Evolutionary conservation across 2,797 vertebrate species (phyloP).

Genomic region (Notolepis coatsorum): DNA sequence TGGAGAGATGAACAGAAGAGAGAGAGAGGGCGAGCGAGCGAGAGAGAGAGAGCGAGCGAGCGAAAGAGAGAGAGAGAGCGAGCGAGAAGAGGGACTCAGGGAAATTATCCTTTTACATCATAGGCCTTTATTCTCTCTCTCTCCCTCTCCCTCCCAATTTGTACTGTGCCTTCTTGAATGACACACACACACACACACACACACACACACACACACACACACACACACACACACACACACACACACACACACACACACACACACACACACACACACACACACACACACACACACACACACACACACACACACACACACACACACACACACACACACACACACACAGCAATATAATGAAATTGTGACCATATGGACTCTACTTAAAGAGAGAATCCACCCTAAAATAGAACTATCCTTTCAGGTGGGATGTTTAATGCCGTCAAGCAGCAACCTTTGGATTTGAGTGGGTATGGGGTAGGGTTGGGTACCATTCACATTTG

Average conservation of each 20-base stretch:
- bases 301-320: not conserved
- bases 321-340: not conserved
- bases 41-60: too few relatives aligned
- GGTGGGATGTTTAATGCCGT: too few relatives aligned
- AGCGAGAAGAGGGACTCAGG: not conserved
- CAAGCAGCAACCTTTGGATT: too few relatives aligned
- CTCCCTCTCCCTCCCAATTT: not conserved
- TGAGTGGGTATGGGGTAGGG: too few relatives aligned
- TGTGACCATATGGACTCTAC: not conserved
- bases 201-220: not conserved
- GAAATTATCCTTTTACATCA: too few relatives aligned
- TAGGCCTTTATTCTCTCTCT: rapidly evolving
- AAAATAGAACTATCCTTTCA: too few relatives aligned
- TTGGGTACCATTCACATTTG: too few relatives aligned
- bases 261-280: not conserved
- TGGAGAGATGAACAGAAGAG: not conserved
- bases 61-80: too few relatives aligned
- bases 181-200: not conserved
- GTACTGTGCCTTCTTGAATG: not conserved
- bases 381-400: too few relatives aligned
- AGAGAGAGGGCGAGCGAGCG: too few relatives aligned
- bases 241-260: not conserved
- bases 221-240: not conserved
- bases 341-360: not conserved
- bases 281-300: not conserved